phyloP scores from a whole-genome alignment of 2,888 invertebrate species.

The Chloroclystis v-ata region DNA sequence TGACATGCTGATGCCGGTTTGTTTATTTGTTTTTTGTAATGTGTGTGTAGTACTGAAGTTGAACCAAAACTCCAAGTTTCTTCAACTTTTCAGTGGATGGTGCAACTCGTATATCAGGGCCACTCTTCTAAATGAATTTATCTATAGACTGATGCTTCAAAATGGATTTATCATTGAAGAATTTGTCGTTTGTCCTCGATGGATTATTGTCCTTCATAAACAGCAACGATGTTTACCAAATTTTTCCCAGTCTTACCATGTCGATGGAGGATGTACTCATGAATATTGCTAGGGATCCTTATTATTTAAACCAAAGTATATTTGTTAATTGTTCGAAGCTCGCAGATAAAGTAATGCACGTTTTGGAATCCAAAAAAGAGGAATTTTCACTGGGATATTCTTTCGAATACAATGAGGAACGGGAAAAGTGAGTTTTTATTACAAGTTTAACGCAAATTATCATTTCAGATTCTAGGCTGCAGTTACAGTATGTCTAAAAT shows the following conservation, averaged over 20 bases:
- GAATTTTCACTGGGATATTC: slow-evolving; percentile 25
- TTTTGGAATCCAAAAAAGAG: slow-evolving; percentile 26
- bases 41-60: too few relatives aligned
- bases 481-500: background rate
- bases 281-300: slow-evolving; percentile 27
- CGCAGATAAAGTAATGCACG: slow-evolving; percentile 27
- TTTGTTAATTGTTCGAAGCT: slow-evolving; percentile 19
- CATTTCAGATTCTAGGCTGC: too few relatives aligned
- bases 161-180: too few relatives aligned
- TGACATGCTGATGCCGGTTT: too few relatives aligned
- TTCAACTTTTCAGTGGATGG: too few relatives aligned
- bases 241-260: slow-evolving; percentile 28
- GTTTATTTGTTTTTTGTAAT: too few relatives aligned
- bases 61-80: too few relatives aligned
- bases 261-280: slow-evolving; percentile 32
- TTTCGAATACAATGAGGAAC: slow-evolving; percentile 22
- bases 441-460: too few relatives aligned
- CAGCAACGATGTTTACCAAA: slow-evolving; percentile 25
- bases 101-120: too few relatives aligned
- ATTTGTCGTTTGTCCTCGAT: slow-evolving; percentile 14
- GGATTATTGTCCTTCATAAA: slow-evolving; percentile 33
- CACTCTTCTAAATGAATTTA: too few relatives aligned
- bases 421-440: slow-evolving; percentile 26
- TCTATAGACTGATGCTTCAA: too few relatives aligned
- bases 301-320: slow-evolving; percentile 21